Evolutionary conservation across 1,140 invertebrate species (phyloP).

Genomic region (Lasaia peninsularis): DNA sequence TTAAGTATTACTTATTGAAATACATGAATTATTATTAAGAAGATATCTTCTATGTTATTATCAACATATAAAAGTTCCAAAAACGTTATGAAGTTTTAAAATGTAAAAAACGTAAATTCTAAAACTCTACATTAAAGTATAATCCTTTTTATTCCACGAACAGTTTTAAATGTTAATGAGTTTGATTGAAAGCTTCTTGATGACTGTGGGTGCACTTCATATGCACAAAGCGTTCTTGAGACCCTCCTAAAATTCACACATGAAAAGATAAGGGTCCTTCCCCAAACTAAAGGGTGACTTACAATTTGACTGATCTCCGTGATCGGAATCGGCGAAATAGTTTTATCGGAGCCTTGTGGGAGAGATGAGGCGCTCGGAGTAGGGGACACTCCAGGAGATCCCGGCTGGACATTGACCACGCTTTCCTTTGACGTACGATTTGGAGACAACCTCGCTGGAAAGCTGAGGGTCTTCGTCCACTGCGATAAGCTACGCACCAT

Average conservation of each 20-base stretch:
- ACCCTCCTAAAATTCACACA: conserved; percentile 19
- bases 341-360: conserved; percentile 71
- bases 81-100: not conserved
- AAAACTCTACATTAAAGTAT: not conserved
- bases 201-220: conserved; percentile 7
- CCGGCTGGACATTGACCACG: conserved; percentile 76
- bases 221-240: conserved; percentile 20
- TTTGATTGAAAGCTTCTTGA: conserved; percentile 1
- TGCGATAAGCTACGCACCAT: conserved; percentile 91
- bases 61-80: too few relatives aligned
- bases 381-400: conserved; percentile 68
- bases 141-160: not conserved
- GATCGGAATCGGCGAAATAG: conserved; percentile 76
- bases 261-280: conserved; percentile 24
- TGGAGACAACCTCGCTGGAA: conserved; percentile 87
- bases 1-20: not conserved
- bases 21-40: not conserved
- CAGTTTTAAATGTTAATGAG: conserved; percentile 4
- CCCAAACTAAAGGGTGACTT: conserved; percentile 55
- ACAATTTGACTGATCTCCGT: conserved; percentile 82
- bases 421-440: conserved; percentile 85
- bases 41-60: too few relatives aligned
- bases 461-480: conserved; percentile 93
- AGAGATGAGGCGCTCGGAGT: conserved; percentile 73
- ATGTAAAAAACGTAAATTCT: not conserved